Percentiles rank a stretch among this genome's conserved stretches.
Conservation (phyloP, 2,888 invertebrate genomes). For the Acanthopleura granulata region DNA sequence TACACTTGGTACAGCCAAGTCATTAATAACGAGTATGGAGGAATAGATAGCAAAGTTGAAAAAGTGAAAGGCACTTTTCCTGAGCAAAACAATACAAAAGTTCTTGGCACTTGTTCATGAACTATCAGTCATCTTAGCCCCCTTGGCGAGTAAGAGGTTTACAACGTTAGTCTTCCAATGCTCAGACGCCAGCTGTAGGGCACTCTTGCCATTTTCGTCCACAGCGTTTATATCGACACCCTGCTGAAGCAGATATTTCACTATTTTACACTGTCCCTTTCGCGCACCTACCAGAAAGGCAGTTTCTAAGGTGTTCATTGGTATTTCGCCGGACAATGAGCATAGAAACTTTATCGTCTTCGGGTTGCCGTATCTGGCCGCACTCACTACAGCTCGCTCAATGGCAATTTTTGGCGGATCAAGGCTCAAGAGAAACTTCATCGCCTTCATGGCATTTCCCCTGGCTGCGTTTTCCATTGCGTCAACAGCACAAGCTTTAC, state of each 20-base stretch:
- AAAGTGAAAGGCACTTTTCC: too few species aligned
- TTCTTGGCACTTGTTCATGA: too few species aligned
- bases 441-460: background rate
- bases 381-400: background rate
- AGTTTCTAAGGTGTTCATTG: background rate
- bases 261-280: background rate
- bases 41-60: too few species aligned
- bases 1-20: too few species aligned
- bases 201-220: background rate
- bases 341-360: background rate
- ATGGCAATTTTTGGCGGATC: background rate
- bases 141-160: background rate
- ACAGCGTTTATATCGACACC: background rate
- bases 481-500: background rate
- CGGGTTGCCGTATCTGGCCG: background rate
- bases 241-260: background rate
- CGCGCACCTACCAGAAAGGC: background rate
- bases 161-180: background rate
- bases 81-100: too few species aligned
- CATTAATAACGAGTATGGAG: too few species aligned
- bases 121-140: background rate
- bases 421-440: background rate
- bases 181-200: background rate
- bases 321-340: background rate
- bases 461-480: background rate